Evolutionary conservation across 2,113 vertebrate species (phyloP).

Genomic region (Microcebus lehilahytsara): DNA sequence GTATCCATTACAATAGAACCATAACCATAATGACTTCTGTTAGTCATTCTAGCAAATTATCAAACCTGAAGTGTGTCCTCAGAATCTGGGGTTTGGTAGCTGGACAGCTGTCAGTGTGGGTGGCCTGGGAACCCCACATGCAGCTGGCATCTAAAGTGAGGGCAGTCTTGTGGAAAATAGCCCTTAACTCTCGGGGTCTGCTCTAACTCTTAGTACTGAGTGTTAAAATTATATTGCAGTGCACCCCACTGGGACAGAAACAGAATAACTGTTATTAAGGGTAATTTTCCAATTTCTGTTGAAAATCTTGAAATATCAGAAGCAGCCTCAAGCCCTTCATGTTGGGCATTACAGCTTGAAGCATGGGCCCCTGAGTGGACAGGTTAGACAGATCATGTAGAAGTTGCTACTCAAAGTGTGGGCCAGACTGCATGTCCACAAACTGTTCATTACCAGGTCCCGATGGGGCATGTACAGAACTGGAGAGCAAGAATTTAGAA

Average conservation of each 20-base stretch:
- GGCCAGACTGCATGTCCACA: background rate
- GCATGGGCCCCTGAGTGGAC: background rate
- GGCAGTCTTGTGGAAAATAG: background rate
- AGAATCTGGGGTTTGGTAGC: too few relatives aligned
- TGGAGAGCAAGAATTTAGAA: background rate
- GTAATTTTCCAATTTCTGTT: slow-evolving; percentile 1
- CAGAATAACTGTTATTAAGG: background rate
- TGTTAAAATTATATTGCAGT: background rate
- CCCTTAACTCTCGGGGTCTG: background rate
- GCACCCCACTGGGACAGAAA: background rate
- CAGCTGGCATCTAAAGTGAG: background rate
- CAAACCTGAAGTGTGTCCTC: background rate
- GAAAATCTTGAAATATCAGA: background rate
- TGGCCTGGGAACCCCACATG: background rate
- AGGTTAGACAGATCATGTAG: background rate
- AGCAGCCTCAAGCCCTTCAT: background rate
- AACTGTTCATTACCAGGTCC: background rate
- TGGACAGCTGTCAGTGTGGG: background rate
- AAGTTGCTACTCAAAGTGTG: background rate
- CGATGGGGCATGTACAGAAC: background rate
- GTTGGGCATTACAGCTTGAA: background rate
- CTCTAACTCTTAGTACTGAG: background rate
- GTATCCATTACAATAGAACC: background rate
- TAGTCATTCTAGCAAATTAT: background rate
- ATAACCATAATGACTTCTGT: background rate